phyloP scores from a whole-genome alignment of 2,888 invertebrate species.

The Chelonus formosanus region DNA sequence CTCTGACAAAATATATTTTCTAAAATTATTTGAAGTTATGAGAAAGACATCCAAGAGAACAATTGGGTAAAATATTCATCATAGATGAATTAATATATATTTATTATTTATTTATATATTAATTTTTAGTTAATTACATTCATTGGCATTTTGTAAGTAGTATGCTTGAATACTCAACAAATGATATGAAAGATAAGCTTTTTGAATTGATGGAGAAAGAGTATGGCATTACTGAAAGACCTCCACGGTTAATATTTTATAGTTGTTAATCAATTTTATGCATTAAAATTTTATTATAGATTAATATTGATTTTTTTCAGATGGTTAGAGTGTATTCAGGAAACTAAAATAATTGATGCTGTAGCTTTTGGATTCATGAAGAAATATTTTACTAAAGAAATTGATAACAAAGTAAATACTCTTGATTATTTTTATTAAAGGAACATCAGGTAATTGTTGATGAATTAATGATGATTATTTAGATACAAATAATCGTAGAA shows the following conservation, averaged over 20 bases:
- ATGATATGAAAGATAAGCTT: constrained; percentile 28
- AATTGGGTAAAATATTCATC: no score
- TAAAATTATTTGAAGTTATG: constrained; percentile 32
- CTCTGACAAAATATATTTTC: neutral
- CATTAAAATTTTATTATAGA: neutral
- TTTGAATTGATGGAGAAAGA: constrained; percentile 22
- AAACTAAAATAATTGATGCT: constrained; percentile 36
- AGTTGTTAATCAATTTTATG: no score
- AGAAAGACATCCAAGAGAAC: constrained; percentile 2
- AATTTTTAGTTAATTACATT: constrained; percentile 40
- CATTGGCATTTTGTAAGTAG: constrained; percentile 43
- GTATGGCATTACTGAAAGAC: constrained; percentile 31
- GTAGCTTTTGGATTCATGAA: constrained; percentile 34
- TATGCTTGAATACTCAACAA: constrained; percentile 37
- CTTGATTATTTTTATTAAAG: neutral
- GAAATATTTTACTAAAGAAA: constrained; percentile 32
- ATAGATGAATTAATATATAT: no score
- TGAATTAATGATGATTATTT: neutral
- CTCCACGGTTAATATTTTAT: constrained; percentile 28
- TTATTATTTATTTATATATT: neutral
- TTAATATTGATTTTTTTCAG: constrained; percentile 17
- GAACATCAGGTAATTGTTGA: no score
- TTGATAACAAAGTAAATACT: constrained; percentile 30
- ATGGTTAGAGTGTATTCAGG: constrained; percentile 36
- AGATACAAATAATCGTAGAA: constrained; percentile 67